Evolutionary conservation across 1,140 invertebrate species (phyloP).

Genomic region (Mactra quadrangularis): DNA sequence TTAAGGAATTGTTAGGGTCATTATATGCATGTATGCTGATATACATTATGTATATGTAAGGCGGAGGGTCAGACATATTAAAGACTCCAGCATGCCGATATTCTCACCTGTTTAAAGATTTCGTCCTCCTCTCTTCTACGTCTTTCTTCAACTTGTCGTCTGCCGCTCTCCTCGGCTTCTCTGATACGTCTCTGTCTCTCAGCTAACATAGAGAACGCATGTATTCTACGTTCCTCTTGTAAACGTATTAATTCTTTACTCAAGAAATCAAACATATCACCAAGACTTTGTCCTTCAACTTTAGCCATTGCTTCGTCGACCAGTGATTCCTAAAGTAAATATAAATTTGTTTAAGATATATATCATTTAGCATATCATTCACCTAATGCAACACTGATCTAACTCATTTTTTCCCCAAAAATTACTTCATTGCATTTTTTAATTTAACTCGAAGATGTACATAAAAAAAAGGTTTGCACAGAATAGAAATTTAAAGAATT

Average conservation of each 20-base stretch:
- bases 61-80: too few relatives aligned
- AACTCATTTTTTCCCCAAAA: background rate
- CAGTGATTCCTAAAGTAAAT: conserved; percentile 77
- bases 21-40: too few relatives aligned
- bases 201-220: conserved; percentile 88
- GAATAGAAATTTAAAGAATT: too few relatives aligned
- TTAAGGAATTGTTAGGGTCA: too few relatives aligned
- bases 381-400: too few relatives aligned
- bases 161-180: conserved; percentile 90
- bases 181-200: conserved; percentile 88
- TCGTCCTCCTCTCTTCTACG: conserved; percentile 89
- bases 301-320: conserved; percentile 81
- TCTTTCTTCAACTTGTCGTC: conserved; percentile 88
- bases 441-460: too few relatives aligned
- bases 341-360: background rate
- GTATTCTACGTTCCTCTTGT: conserved; percentile 89
- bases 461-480: too few relatives aligned
- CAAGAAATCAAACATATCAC: conserved; percentile 88
- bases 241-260: conserved; percentile 90
- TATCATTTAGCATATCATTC: too few relatives aligned
- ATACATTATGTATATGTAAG: too few relatives aligned
- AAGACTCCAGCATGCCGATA: too few relatives aligned
- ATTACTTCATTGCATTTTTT: too few relatives aligned
- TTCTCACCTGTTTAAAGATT: conserved; percentile 88
- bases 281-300: conserved; percentile 87